Evolutionary conservation across 2,888 invertebrate genomes (phyloP).

Genomic region (Drosophila ezoana): DNA sequence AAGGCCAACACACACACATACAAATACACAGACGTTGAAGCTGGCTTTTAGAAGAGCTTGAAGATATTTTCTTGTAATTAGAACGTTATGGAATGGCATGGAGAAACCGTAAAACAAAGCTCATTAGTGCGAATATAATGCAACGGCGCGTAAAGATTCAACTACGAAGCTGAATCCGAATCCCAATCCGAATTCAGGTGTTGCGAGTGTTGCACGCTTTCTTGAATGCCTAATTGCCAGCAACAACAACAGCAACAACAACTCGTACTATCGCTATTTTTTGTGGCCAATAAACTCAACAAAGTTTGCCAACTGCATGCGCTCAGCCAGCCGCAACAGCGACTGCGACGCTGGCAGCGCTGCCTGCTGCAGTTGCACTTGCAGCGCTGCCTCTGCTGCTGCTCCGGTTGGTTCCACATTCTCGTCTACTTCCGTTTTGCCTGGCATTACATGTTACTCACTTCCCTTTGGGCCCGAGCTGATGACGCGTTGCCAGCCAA

Average conservation of each 20-base stretch:
- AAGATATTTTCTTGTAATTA: constrained; percentile 49
- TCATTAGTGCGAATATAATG: constrained; percentile 56
- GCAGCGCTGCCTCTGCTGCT: constrained; percentile 27
- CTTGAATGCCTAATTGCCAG: constrained; percentile 66
- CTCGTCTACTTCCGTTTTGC: constrained; percentile 52
- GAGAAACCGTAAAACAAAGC: constrained; percentile 45
- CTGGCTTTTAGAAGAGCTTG: constrained; percentile 21
- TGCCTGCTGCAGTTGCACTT: constrained; percentile 40
- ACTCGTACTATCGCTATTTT: constrained; percentile 45
- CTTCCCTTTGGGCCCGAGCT: constrained; percentile 41
- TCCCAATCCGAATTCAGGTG: constrained; percentile 18
- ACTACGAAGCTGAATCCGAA: constrained; percentile 21
- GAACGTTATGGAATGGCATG: constrained; percentile 47
- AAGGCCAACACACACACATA: constrained; percentile 34
- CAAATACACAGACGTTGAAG: constrained; percentile 17
- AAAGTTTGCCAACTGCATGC: constrained; percentile 62
- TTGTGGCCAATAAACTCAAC: constrained; percentile 79
- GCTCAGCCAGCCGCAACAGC: constrained; percentile 73
- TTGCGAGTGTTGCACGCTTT: constrained; percentile 68
- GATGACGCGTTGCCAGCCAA: constrained; percentile 65
- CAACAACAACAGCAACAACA: constrained; percentile 28
- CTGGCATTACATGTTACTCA: constrained; percentile 61
- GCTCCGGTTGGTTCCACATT: constrained; percentile 24
- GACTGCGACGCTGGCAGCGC: constrained; percentile 28
- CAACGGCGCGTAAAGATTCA: constrained; percentile 65